These are phyloP conservation scores for Eilema depressum DNA, from an alignment of 2,888 invertebrate species.

Conservation along the genomic window DNA sequence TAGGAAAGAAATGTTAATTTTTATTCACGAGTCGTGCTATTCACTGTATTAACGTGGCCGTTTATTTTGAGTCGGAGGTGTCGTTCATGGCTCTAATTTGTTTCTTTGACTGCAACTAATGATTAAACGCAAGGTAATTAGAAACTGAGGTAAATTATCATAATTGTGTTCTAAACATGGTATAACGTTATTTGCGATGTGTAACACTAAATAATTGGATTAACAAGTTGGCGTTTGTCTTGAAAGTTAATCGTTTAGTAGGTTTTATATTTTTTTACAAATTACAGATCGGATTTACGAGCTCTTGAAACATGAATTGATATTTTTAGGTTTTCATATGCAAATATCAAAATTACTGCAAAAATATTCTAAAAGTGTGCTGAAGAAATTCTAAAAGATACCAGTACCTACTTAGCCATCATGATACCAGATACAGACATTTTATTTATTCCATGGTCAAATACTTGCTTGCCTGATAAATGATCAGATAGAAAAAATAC, in stretches of 20 bases:
- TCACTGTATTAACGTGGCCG: slow-evolving; percentile 28
- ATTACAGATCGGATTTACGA: neutral
- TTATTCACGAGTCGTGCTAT: slow-evolving; percentile 53
- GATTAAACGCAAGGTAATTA: slow-evolving; percentile 23
- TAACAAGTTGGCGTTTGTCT: neutral
- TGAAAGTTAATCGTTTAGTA: neutral
- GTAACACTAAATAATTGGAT: neutral
- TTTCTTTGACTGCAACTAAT: slow-evolving; percentile 30
- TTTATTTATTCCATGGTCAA: too few species aligned
- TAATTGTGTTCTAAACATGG: slow-evolving; percentile 32
- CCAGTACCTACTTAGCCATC: too few species aligned
- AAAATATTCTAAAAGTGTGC: neutral
- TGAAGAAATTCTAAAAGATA: neutral
- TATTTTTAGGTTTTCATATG: neutral
- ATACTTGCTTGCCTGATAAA: too few species aligned
- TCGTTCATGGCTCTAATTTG: slow-evolving; percentile 40
- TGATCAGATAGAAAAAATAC: too few species aligned
- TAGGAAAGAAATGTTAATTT: slow-evolving; percentile 51
- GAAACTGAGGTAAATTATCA: slow-evolving; percentile 21
- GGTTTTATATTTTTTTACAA: neutral
- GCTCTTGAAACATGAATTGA: neutral
- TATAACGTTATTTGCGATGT: neutral
- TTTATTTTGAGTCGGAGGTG: slow-evolving; percentile 36
- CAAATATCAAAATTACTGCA: neutral
- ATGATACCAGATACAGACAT: too few species aligned